Base-by-base conservation (phyloP, 1,140 invertebrate species). In the Drosophila mayri region DNA sequence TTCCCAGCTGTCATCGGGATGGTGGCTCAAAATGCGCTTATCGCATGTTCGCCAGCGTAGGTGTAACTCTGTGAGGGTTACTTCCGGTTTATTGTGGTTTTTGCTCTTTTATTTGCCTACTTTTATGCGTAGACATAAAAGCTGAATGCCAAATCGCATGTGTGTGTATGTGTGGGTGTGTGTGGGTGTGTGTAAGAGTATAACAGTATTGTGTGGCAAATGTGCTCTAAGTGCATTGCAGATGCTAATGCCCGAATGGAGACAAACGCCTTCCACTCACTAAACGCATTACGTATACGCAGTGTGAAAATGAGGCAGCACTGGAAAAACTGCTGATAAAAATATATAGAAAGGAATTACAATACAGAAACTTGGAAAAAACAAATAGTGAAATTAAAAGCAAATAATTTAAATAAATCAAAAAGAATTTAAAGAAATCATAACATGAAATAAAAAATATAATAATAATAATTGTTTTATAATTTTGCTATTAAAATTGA, bases 21-120 rank as follows among this genome's bases (percentile, higher is more conserved):
- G 65, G 4, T 60, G 73, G 61, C 61, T 62, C 66, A 52, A 80
- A 80, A 74, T 87, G 72, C 76, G 71, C 76, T 88, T 87, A 90
- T 85, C 68, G 71, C 44, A 62, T 62, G 71, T 30, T 59, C 50
- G 63, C 40, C 58, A 71, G 54, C 44, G 40, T 62, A 57, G 77
- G 60, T 72, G 66, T 59, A 38, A 60, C 22, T 12, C 32, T 50
- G 52, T 43, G 38, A 64, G 52, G 46, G 55, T 78, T 78, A 61
- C 68, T 81, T 81, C 86, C 64, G 85, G 76, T 88, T 87, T 87
- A 88, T 87, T 88, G 84, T 77, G 85, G 73, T 78, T 84, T 79
- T 50, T 76, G 54, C 64, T 75, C 79, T 79, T 79, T 85, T 85
- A 85, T 85, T 77, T 85, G 81, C 71, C 79, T 79, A 87, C 55